These are phyloP conservation scores for Lemur catta DNA, from an alignment of 2,797 vertebrate species.

Conservation along the genomic window DNA sequence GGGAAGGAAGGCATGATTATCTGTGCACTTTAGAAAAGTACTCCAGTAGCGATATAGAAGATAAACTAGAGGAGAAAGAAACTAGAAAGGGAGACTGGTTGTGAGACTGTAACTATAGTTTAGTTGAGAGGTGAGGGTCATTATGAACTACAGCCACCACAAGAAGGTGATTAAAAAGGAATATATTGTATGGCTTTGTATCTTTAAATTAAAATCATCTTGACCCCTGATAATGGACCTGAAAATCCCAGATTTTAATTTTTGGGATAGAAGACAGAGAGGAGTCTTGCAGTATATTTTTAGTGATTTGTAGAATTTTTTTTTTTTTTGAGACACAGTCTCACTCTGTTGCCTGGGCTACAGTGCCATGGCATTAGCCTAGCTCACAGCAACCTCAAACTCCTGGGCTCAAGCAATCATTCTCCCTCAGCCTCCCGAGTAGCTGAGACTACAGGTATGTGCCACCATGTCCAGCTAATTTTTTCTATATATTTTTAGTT, in stretches of 20 bases:
- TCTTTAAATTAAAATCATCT: background rate
- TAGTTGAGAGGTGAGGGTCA: background rate
- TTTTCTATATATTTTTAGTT: too few relatives aligned
- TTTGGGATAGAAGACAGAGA: background rate
- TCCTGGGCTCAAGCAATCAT: too few relatives aligned
- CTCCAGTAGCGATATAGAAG: background rate
- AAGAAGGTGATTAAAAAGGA: background rate
- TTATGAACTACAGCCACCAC: background rate
- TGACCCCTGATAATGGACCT: slow-evolving; percentile 5
- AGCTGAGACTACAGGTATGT: too few relatives aligned
- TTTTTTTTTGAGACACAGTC: too few relatives aligned
- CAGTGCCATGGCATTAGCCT: too few relatives aligned
- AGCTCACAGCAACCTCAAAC: too few relatives aligned
- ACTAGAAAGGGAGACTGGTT: background rate
- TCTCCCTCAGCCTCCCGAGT: too few relatives aligned
- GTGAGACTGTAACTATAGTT: background rate
- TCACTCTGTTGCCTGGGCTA: too few relatives aligned
- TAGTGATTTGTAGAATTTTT: background rate
- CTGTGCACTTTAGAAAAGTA: background rate
- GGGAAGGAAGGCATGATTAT: background rate
- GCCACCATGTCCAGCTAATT: too few relatives aligned
- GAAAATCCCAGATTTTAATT: slow-evolving; percentile 29
- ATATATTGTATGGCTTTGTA: background rate
- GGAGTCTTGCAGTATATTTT: background rate
- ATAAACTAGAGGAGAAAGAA: background rate